These are phyloP conservation scores for Balanococcus diminutus DNA, from an alignment of 2,888 invertebrate species.

Conservation along the genomic window DNA sequence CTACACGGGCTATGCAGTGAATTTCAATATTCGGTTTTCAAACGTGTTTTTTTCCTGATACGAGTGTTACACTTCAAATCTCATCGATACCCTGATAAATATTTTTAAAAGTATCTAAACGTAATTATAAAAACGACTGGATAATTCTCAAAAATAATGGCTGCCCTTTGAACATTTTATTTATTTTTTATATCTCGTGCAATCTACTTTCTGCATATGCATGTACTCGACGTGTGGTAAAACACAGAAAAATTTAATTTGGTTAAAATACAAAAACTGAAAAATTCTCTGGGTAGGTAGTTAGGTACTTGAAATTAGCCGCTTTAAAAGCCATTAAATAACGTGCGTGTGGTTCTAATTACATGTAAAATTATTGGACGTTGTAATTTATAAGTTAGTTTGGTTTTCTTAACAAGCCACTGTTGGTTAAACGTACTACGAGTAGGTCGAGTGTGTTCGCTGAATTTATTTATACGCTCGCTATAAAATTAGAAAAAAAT, in stretches of 20 bases:
- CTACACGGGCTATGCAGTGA: too few species aligned
- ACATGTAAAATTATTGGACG: constrained; percentile 19
- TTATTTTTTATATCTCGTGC: background rate
- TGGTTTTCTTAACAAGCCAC: constrained; percentile 27
- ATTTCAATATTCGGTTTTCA: too few species aligned
- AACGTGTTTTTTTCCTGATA: too few species aligned
- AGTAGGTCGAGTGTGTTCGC: background rate
- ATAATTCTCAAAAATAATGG: too few species aligned
- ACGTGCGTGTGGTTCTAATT: constrained; percentile 37
- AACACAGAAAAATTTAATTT: constrained; percentile 4
- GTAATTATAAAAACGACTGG: too few species aligned
- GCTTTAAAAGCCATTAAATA: constrained; percentile 31
- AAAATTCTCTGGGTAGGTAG: constrained; percentile 23
- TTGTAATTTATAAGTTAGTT: constrained; percentile 26
- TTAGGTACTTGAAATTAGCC: background rate
- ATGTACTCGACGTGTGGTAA: background rate
- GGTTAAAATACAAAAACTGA: background rate
- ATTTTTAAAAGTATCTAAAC: too few species aligned
- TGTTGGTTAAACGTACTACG: background rate
- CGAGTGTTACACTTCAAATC: too few species aligned
- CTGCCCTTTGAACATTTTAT: too few species aligned
- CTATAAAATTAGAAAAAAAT: background rate
- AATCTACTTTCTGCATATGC: background rate
- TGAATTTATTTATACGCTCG: background rate
- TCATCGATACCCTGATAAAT: too few species aligned